These are phyloP conservation scores for Oryzias javanicus DNA, from an alignment of 2,113 vertebrate species.

Conservation along the genomic window DNA sequence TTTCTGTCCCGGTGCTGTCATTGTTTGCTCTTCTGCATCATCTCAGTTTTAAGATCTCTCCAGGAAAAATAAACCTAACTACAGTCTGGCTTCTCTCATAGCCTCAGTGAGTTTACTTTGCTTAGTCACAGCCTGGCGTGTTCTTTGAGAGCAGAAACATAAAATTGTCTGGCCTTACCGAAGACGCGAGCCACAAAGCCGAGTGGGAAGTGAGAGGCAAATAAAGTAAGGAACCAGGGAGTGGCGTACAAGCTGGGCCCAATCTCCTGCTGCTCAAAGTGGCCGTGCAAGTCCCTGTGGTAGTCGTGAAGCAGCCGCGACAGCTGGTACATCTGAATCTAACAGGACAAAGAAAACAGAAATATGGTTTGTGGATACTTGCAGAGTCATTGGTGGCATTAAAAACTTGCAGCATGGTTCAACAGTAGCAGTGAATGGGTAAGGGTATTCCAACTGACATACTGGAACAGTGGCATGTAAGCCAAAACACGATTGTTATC, in stretches of 20 bases:
- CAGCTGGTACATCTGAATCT: constrained; percentile 99
- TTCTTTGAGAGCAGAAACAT: background rate
- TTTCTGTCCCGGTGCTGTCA: too few relatives aligned
- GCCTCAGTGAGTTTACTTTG: background rate
- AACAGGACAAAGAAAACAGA: constrained; percentile 26
- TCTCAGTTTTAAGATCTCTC: too few relatives aligned
- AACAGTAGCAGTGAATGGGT: background rate
- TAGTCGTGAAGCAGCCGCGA: constrained; percentile 97
- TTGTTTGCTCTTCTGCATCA: too few relatives aligned
- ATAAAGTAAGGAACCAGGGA: constrained; percentile 95
- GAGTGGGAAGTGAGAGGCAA: constrained; percentile 94
- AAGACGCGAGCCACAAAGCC: constrained; percentile 97
- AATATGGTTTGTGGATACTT: background rate
- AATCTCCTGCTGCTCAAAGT: constrained; percentile 95
- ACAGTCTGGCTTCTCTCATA: background rate
- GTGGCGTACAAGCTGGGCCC: constrained; percentile 96
- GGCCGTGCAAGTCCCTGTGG: constrained; percentile 90
- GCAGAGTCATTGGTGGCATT: background rate
- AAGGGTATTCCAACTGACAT: background rate
- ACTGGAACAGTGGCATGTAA: background rate
- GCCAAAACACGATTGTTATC: background rate
- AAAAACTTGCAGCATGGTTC: background rate
- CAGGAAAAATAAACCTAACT: too few relatives aligned
- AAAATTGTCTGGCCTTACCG: constrained; percentile 74
- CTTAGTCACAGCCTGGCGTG: background rate